Evolutionary conservation across 2,888 invertebrate species (phyloP), one percentile per base, ranked within the genome.

Genomic region (Ormyrus nitidulus): DNA sequence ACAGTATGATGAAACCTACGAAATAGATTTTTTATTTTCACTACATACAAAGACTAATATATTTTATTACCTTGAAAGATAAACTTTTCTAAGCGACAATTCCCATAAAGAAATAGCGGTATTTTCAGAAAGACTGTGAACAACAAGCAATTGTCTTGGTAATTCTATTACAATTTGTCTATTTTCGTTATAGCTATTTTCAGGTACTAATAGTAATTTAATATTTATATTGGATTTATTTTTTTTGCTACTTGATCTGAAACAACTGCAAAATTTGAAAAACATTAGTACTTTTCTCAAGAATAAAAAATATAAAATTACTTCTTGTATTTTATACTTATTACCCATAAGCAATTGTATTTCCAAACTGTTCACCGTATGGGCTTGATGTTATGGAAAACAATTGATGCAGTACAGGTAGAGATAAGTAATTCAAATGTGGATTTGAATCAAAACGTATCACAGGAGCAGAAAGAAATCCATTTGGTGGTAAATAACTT

Each of bases 381-480:
- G 76, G 56, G 53, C 77, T 59, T 68, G 61, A 79, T 79, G 80
- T 58, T 83, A 83, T 83, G 56, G 83, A 84, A 69, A 83, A 83
- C 80, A 89, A 79, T 78, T 89, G 89, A 73, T 82, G 84, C 46
- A 87, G 80, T 72, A 89, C 83, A 11, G 89, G 85, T 69, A 88
- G 85, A n/a, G 89, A 89, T 8, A 89, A 83, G 81, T 89, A 89
- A 83, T 89, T 89, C 56, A 89, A 84, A 71, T 83, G 76, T 13
- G 84, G 81, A 82, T 89, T 89, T 51, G 82, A 85, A 69, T 86
- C 85, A 77, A 89, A 88, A 80, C 83, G 85, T 74, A 89, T 86
- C 46, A 75, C 83, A 34, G 89, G 88, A 56, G 85, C 80, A 7
- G 89, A 88, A 13, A 86, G 65, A 83, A 89, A 89, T 81, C 86